phyloP scores from a whole-genome alignment of 2,797 vertebrate species.

The Myotis daubentonii region DNA sequence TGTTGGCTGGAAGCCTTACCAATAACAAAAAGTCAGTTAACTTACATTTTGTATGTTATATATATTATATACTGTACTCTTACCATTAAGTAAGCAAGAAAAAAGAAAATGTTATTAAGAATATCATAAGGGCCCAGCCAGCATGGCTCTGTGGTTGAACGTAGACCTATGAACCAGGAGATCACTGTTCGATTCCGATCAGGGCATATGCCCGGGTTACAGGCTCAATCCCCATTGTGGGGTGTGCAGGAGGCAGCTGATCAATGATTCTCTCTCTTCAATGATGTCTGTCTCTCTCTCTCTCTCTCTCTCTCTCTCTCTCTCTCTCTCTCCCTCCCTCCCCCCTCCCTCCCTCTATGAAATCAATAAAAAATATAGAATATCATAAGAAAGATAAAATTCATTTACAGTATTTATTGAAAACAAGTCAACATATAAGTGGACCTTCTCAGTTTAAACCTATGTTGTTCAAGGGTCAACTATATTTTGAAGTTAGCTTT shows the following conservation, averaged over 20 bases:
- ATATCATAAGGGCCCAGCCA: not conserved
- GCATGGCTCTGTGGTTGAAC: too few species aligned
- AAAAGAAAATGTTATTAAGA: not conserved
- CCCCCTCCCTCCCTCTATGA: too few species aligned
- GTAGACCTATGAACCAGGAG: too few species aligned
- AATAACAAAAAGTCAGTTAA: not conserved
- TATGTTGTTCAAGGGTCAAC: not conserved
- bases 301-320: too few species aligned
- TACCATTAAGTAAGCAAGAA: not conserved
- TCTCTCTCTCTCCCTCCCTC: too few species aligned
- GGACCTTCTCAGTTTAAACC: not conserved
- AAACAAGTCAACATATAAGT: not conserved
- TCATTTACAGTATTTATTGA: not conserved
- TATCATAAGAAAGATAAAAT: not conserved
- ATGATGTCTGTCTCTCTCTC: too few species aligned
- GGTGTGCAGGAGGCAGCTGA: too few species aligned
- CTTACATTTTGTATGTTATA: not conserved
- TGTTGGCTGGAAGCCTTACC: not conserved
- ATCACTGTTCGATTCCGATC: too few species aligned
- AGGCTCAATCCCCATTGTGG: too few species aligned
- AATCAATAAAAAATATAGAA: not conserved
- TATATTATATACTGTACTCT: not conserved
- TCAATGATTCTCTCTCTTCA: too few species aligned
- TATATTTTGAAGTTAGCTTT: slow-evolving; percentile 28
- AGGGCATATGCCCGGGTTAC: too few species aligned